These are phyloP conservation scores for Lepidochitona cinerea DNA, from an alignment of 2,888 invertebrate genomes.

Conservation along the genomic window DNA sequence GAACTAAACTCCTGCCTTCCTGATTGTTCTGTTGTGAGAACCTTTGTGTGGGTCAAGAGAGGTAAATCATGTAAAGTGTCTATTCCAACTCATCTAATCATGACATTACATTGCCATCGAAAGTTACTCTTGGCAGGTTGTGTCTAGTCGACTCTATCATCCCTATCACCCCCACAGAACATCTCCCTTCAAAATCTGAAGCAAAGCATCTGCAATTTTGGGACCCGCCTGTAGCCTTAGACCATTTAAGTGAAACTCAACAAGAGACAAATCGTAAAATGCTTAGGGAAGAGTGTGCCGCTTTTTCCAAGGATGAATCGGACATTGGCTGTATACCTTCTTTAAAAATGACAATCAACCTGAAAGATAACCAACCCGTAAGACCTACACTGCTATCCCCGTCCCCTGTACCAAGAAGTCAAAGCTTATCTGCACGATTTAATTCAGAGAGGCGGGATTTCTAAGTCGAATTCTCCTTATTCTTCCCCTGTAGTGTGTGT, in stretches of 20 bases:
- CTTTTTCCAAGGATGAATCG: constrained; percentile 27
- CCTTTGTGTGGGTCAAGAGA: too few relatives aligned
- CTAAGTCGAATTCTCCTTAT: constrained; percentile 23
- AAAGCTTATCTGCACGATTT: constrained; percentile 34
- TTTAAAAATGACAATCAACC: constrained; percentile 28
- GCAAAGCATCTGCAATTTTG: not conserved
- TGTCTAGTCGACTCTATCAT: not conserved
- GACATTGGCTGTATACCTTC: constrained; percentile 29
- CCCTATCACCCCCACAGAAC: not conserved
- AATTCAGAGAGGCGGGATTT: constrained; percentile 25
- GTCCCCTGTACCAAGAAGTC: constrained; percentile 35
- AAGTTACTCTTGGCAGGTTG: not conserved
- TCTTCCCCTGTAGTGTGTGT: constrained; percentile 22
- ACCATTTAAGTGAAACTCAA: constrained; percentile 13
- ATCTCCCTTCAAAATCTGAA: not conserved
- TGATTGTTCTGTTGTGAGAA: too few relatives aligned
- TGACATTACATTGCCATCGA: not conserved
- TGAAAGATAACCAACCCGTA: constrained; percentile 32
- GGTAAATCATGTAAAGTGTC: not conserved
- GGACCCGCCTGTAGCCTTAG: constrained; percentile 21
- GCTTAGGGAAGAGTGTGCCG: constrained; percentile 22
- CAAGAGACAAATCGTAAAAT: constrained; percentile 12
- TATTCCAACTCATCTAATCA: not conserved
- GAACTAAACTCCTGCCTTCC: too few relatives aligned
- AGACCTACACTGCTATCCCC: constrained; percentile 30